These are phyloP conservation scores for Leucosticte australis DNA, from an alignment of 2,113 vertebrate species.

Conservation along the genomic window DNA sequence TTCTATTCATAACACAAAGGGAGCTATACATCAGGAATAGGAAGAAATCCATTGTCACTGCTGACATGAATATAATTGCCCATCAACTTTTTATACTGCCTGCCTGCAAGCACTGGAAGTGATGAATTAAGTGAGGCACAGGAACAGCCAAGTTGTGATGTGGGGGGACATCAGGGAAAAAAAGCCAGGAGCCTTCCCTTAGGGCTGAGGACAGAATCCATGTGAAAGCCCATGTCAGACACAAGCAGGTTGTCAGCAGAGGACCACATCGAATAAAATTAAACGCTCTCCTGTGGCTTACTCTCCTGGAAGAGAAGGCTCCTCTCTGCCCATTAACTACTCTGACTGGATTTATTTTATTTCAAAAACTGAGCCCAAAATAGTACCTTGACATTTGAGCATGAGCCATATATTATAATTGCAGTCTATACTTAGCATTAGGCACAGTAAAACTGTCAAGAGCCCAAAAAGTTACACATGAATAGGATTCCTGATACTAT, in stretches of 20 bases:
- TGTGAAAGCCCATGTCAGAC: not conserved
- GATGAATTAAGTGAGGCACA: not conserved
- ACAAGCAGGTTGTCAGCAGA: not conserved
- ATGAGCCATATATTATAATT: slow-evolving; percentile 56
- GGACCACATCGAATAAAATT: not conserved
- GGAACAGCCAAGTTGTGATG: not conserved
- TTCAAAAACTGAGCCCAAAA: slow-evolving; percentile 49
- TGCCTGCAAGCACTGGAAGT: not conserved
- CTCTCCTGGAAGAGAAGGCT: not conserved
- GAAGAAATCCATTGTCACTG: not conserved
- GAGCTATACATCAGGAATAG: not conserved
- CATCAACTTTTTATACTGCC: not conserved
- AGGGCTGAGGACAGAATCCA: not conserved
- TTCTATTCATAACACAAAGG: not conserved
- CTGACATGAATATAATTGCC: slow-evolving; percentile 23
- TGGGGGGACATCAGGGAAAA: not conserved
- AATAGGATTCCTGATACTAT: slow-evolving; percentile 29
- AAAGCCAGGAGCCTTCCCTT: not conserved
- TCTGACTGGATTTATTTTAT: slow-evolving; percentile 19
- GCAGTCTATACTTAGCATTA: slow-evolving; percentile 48
- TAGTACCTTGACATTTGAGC: slow-evolving; percentile 61
- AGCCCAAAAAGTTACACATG: slow-evolving; percentile 14
- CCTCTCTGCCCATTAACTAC: slow-evolving; percentile 25
- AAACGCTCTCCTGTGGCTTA: not conserved
- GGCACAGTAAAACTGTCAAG: slow-evolving; percentile 36